A percentile compares a stretch with the other conserved stretches of the same genome.
phyloP scores from a whole-genome alignment of 2,113 vertebrate species.

The Ondatra zibethicus region DNA sequence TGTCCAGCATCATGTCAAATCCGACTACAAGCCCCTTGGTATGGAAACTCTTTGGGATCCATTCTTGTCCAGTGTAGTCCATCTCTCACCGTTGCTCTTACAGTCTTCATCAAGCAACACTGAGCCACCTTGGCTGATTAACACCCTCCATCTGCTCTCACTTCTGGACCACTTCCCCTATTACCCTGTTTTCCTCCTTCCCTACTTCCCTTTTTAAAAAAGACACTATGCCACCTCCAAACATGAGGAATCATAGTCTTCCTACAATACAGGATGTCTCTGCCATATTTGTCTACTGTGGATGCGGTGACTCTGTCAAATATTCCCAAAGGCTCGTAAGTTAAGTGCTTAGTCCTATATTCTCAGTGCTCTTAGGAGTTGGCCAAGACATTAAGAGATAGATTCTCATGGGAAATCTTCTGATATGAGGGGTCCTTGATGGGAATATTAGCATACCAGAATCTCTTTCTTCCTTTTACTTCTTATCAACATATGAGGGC shows the following conservation, averaged over 20 bases:
- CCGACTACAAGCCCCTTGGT: neutral
- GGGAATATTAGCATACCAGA: neutral
- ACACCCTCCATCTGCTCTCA: rapidly evolving
- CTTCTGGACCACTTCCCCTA: no score
- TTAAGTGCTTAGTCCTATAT: neutral
- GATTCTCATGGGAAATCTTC: neutral
- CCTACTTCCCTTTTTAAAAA: neutral
- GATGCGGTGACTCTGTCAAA: neutral
- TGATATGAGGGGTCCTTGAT: neutral
- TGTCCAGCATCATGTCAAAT: neutral
- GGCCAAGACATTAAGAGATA: neutral
- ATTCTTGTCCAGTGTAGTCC: no score
- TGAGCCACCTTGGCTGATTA: neutral
- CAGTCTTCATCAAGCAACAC: neutral
- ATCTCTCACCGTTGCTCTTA: neutral
- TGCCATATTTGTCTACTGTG: neutral
- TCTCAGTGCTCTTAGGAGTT: neutral
- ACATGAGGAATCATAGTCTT: neutral
- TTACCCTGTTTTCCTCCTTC: neutral
- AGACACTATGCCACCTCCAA: neutral
- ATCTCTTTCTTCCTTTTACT: neutral
- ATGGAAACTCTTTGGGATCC: rapidly evolving
- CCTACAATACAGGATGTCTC: neutral
- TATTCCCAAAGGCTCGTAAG: neutral
- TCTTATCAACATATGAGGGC: neutral